Percentiles rank a stretch among this genome's conserved stretches.
Conservation (phyloP, 2,888 invertebrate genomes). For the Eudasyphora cyanicolor region DNA sequence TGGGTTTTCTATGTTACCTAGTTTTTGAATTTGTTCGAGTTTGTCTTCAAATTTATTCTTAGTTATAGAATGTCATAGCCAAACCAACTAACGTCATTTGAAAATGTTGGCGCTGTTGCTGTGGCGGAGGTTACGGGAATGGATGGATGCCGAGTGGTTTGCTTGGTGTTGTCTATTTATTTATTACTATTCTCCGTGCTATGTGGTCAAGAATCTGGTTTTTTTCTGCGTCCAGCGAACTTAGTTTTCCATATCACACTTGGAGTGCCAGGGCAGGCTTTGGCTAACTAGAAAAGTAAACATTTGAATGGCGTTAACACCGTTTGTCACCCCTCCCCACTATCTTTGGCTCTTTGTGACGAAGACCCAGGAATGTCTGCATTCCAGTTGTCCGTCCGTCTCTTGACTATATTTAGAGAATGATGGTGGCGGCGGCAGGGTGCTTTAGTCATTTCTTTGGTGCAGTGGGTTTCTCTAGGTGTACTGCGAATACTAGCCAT, state of each 20-base stretch:
- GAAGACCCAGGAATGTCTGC: conserved; percentile 49
- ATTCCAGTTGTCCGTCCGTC: conserved; percentile 40
- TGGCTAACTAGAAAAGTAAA: neutral
- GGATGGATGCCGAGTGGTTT: no score
- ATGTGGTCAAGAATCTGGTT: neutral
- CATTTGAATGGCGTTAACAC: conserved; percentile 11
- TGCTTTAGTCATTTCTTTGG: neutral
- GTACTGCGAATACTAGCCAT: neutral
- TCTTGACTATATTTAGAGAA: conserved; percentile 20
- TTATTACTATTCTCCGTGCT: no score
- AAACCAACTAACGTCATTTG: no score
- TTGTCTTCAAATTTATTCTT: no score
- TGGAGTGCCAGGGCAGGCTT: neutral
- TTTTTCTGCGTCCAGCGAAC: neutral
- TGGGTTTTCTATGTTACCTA: conserved; percentile 18
- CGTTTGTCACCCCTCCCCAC: neutral
- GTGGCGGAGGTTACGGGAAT: no score
- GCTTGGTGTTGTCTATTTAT: no score
- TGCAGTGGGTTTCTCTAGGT: neutral
- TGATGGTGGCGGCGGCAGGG: neutral
- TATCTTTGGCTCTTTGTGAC: neutral
- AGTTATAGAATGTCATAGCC: neutral
- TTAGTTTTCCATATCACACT: conserved; percentile 1
- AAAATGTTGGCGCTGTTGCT: no score
- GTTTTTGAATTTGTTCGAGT: neutral